Evolutionary conservation across 2,888 invertebrate genomes (phyloP), one percentile per base, ranked within the genome.

Genomic region (Leucania comma): DNA sequence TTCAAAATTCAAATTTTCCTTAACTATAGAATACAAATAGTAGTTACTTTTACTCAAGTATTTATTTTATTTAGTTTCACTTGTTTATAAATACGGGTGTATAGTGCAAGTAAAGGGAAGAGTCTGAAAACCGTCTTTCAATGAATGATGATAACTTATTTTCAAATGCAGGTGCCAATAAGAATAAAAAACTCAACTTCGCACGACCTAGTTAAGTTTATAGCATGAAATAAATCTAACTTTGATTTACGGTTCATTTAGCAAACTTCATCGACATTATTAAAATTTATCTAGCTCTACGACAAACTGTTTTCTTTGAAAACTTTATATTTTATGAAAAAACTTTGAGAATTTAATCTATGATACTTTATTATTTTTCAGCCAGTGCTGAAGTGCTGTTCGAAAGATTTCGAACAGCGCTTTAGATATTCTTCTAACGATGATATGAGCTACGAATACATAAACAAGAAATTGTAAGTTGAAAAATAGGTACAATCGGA

Each of bases 351-450:
- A 48, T 50, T 61, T 62, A 62, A 65, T 60, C 10, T 54, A 12
- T 59, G 20, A 22, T 35, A 26, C 20, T 76, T 64, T 81, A 67
- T 81, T 80, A 63, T 83, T 80, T 94, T 93, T 56, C 92, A 95
- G 95, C 85, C 95, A 86, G 92, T 95, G 86, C n/a, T n/a, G n/a
- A n/a, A n/a, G n/a, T n/a, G n/a, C n/a, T n/a, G n/a, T n/a, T n/a
- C n/a, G n/a, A n/a, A 95, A 95, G 83, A 88, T 93, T 6, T 94
- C 95, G 1, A 95, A 95, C 85, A 94, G 93, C 71, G 95, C 94
- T 29, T 86, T 95, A 0, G 94, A 95, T 26, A 87, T 95, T 51
- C 82, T 95, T 48, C 89, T 95, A 22, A 86, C 92, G 62, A 88
- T 92, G n/a, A n/a, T n/a, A n/a, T n/a, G 58, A 81, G 78, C n/a